Evolutionary conservation across 2,113 vertebrate species (phyloP).

Genomic region (Brachyhypopomus occidentalis): DNA sequence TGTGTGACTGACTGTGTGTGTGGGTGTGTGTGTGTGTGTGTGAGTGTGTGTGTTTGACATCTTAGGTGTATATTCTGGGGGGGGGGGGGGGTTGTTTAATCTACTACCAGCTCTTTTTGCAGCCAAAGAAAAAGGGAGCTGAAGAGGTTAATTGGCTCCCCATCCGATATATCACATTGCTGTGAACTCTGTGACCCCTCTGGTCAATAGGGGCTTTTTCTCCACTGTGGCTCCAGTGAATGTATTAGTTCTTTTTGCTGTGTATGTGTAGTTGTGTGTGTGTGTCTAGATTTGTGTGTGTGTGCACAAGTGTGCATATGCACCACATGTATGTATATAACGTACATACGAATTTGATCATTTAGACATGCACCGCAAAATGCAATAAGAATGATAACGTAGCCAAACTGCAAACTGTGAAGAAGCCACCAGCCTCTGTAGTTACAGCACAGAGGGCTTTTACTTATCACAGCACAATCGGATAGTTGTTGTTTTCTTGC

Average conservation of each 20-base stretch:
- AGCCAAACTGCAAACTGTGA: no score
- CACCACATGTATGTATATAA: no score
- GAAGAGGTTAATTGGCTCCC: conserved; percentile 87
- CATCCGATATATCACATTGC: conserved; percentile 86
- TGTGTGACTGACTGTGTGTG: conserved; percentile 33
- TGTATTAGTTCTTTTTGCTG: conserved; percentile 54
- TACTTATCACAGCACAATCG: no score
- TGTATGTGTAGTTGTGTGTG: conserved; percentile 38
- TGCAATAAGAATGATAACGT: no score
- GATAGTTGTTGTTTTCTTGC: no score
- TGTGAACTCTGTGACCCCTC: conserved; percentile 85
- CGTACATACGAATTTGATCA: no score
- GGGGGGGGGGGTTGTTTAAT: conserved; percentile 50
- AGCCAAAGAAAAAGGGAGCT: conserved; percentile 82
- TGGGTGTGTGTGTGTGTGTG: conserved; percentile 41
- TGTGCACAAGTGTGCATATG: no score
- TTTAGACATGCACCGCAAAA: no score
- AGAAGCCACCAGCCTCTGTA: no score
- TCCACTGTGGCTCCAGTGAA: conserved; percentile 57
- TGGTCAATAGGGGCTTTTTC: conserved; percentile 81
- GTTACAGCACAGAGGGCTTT: no score
- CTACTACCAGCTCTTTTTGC: conserved; percentile 65
- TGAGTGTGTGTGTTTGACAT: conserved; percentile 48
- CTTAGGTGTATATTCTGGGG: conserved; percentile 51
- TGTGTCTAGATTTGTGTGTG: no score